Evolutionary conservation across 2,888 invertebrate genomes (phyloP).

Genomic region (Sepiola atlantica): DNA sequence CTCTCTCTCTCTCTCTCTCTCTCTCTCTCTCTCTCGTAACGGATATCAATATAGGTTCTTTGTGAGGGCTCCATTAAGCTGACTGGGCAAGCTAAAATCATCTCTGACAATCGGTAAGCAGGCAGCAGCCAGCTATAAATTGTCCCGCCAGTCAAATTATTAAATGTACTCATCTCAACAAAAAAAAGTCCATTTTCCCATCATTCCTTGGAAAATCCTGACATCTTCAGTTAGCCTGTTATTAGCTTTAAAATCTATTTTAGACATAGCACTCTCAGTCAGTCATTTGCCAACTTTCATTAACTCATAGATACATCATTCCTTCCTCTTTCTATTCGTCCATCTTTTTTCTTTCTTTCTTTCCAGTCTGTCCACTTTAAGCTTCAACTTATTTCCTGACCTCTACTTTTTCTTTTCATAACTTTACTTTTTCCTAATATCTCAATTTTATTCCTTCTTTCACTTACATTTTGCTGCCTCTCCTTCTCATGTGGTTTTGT

Average conservation of each 20-base stretch:
- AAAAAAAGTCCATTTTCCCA: slow-evolving; percentile 21
- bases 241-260: slow-evolving; percentile 32
- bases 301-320: neutral
- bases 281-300: slow-evolving; percentile 20
- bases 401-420: neutral
- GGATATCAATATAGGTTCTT: slow-evolving; percentile 19
- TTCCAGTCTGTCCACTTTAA: neutral
- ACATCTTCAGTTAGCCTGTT: slow-evolving; percentile 8
- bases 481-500: neutral
- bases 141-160: slow-evolving; percentile 32
- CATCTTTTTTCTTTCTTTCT: neutral
- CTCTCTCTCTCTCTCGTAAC: neutral
- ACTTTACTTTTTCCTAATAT: neutral
- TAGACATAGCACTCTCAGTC: slow-evolving; percentile 9
- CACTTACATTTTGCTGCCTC: neutral
- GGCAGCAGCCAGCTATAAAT: slow-evolving; percentile 32
- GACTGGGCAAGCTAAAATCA: slow-evolving; percentile 19
- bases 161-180: neutral
- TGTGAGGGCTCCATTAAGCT: slow-evolving; percentile 32
- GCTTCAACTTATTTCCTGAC: neutral
- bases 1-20: neutral
- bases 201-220: slow-evolving; percentile 19
- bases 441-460: neutral
- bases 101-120: slow-evolving; percentile 13
- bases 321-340: neutral